phyloP scores from a whole-genome alignment of 2,113 vertebrate species.

The Peromyscus polionotus region DNA sequence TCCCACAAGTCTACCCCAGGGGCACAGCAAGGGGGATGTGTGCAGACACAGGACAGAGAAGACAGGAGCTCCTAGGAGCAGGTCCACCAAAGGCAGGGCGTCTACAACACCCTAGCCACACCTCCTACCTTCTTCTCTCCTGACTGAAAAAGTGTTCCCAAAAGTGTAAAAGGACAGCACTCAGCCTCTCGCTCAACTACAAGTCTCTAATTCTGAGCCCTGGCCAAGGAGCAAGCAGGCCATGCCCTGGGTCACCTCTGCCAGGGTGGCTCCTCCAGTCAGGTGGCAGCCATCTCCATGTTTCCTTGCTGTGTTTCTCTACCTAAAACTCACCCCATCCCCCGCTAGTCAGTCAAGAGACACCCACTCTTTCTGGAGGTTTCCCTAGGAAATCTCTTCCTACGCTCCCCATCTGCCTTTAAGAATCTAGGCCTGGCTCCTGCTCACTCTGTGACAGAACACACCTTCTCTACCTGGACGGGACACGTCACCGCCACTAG shows the following conservation, averaged over 20 bases:
- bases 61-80: background rate
- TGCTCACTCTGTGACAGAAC: background rate
- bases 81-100: background rate
- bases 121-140: background rate
- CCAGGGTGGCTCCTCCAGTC: background rate
- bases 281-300: no score
- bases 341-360: background rate
- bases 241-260: background rate
- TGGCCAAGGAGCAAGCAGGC: background rate
- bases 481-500: background rate
- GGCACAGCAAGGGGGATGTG: background rate
- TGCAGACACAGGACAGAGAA: background rate
- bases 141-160: background rate
- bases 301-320: background rate
- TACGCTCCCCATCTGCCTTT: background rate
- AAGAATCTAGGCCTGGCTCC: background rate
- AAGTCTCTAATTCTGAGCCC: background rate
- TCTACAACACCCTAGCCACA: rapidly evolving
- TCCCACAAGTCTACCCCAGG: rapidly evolving
- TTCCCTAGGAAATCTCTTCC: slow-evolving; percentile 70
- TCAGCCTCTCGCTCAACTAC: background rate
- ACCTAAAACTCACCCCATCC: background rate
- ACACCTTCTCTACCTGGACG: rapidly evolving
- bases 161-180: background rate
- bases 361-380: slow-evolving; percentile 36